Base-by-base conservation (phyloP, 1,140 invertebrate species). In the Brachionus calyciflorus region DNA sequence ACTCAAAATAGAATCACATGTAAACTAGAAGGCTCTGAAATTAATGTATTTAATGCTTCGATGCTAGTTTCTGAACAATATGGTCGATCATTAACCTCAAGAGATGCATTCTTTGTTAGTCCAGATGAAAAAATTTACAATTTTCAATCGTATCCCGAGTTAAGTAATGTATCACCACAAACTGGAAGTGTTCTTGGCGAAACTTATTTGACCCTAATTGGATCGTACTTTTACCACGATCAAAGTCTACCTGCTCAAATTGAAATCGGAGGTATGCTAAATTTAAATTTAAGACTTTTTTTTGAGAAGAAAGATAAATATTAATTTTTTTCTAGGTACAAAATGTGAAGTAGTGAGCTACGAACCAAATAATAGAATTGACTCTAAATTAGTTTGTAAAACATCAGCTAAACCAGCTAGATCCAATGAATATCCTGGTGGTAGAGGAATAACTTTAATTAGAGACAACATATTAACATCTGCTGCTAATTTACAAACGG, bases 141-240 rank as follows among this genome's bases (percentile, higher is more conserved):
- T 70, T 70, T 70, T 70, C 46, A 49, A 51, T 44, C 24, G 0
- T 70, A 49, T 79, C 19, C 77, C 80, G 81, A 80, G 28, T 80
- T 81, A 19, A 53, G 65, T 7, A 70, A 73, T 10, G 37, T 82
- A 24, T 78, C 79, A 24, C 79, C 78, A 1, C 26, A 55, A 4
- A 24, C 24, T n/a, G 81, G 81, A 17, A 82, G 81, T 65, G 77
- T 60, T 9, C 70, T 24, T 1, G 81, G 81, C 5, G 81, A 80
- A 2, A 78, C 78, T 24, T 14, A 48, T 24, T 65, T 82, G 26
- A 80, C 79, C 1, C 78, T 82, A 9, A 79, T 30, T 30, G 81
- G 81, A 9, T 69, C 79, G 30, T 77, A 81, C 73, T 81, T 81
- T 78, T 80, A 81, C 51, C 73, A 80, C 75, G 81, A 79, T 7